phyloP scores from a whole-genome alignment of 2,888 invertebrate species.

The Callyntrura guangdongensis region DNA sequence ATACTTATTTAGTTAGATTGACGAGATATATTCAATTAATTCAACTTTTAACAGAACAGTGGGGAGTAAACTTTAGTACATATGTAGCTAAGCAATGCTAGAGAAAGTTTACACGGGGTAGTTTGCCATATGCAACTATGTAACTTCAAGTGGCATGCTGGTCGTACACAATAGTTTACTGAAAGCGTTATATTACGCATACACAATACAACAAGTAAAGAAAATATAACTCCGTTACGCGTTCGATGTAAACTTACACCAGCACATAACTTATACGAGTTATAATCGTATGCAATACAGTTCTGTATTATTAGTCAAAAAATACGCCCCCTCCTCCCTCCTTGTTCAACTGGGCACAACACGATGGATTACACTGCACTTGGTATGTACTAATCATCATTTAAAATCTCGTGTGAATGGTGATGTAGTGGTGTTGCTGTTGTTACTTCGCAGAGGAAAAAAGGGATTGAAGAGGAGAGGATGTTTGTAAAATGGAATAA shows the following conservation, averaged over 20 bases:
- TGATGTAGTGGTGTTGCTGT: slow-evolving; percentile 40
- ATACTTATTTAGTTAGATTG: no score
- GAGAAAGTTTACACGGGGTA: no score
- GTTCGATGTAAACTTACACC: no score
- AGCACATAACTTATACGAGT: background rate
- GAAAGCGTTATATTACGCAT: no score
- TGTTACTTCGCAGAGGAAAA: slow-evolving; percentile 43
- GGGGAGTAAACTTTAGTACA: no score
- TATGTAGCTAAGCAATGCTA: no score
- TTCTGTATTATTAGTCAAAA: slow-evolving; percentile 49
- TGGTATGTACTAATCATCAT: slow-evolving; percentile 45
- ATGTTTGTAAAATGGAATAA: slow-evolving; percentile 45
- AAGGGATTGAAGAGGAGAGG: slow-evolving; percentile 50
- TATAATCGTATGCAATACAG: background rate
- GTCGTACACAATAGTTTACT: no score
- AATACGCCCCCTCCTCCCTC: slow-evolving; percentile 43
- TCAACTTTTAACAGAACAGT: no score
- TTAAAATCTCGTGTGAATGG: slow-evolving; percentile 54
- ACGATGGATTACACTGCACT: slow-evolving; percentile 40
- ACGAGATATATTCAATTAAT: no score
- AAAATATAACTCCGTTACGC: no score
- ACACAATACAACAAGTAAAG: background rate
- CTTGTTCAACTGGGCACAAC: slow-evolving; percentile 29
- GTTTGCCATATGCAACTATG: no score
- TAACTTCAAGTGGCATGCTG: no score